A percentile compares a stretch with the other conserved stretches of the same genome.
These are phyloP conservation scores for Oligia latruncula DNA, from an alignment of 2,888 invertebrate genomes.

Conservation along the genomic window DNA sequence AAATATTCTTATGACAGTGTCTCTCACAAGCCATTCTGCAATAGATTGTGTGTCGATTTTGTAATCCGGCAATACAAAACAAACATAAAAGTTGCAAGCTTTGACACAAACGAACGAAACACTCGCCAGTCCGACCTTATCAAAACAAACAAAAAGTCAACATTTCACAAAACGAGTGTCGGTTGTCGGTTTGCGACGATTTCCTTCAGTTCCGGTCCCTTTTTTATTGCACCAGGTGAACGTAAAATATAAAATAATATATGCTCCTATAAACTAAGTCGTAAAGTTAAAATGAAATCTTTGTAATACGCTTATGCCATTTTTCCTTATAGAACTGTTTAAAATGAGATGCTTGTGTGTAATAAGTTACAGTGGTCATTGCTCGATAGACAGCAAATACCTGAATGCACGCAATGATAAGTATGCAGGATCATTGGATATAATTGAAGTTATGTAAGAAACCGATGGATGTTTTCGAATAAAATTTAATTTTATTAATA, in stretches of 20 bases:
- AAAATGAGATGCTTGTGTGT: not conserved
- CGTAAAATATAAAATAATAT: constrained; percentile 82
- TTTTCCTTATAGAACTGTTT: constrained; percentile 3
- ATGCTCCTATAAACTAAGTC: constrained; percentile 79
- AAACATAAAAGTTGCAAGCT: constrained; percentile 25
- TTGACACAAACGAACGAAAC: constrained; percentile 40
- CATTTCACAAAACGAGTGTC: constrained; percentile 61
- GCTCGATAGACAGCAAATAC: not conserved
- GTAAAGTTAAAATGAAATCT: constrained; percentile 74
- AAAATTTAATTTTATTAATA: too few relatives aligned
- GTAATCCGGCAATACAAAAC: constrained; percentile 12
- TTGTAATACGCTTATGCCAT: constrained; percentile 28
- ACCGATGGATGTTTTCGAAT: too few relatives aligned
- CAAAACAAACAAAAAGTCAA: constrained; percentile 57
- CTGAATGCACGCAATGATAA: not conserved
- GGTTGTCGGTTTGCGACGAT: constrained; percentile 62
- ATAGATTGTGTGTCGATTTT: constrained; percentile 5
- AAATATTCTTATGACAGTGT: not conserved
- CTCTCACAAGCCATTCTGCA: constrained; percentile 3
- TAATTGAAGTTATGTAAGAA: too few relatives aligned
- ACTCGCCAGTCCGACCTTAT: constrained; percentile 46
- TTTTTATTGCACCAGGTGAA: constrained; percentile 69
- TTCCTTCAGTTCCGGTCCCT: constrained; percentile 58
- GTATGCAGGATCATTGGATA: too few relatives aligned
- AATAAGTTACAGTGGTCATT: not conserved